Conservation (phyloP, 2,888 invertebrate species). For the Hydrotaea diabolus region DNA sequence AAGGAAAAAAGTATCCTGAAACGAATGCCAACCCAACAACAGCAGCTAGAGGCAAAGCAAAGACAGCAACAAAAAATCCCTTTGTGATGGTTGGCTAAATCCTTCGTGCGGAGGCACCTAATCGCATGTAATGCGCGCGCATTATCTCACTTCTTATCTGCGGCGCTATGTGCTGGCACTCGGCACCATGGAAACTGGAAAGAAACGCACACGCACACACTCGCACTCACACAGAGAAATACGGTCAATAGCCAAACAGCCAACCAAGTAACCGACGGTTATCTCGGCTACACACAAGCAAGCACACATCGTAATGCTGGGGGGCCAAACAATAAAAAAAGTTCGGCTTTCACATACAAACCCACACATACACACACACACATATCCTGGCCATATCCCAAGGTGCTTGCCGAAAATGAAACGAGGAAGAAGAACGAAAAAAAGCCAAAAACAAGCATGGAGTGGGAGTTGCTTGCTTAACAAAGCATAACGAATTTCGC, state of each 20-base stretch:
- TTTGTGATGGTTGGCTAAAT: constrained; percentile 78
- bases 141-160: constrained; percentile 80
- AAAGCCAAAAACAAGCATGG: constrained; percentile 46
- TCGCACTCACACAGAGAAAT: background rate
- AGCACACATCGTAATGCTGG: background rate
- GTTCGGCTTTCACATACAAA: background rate
- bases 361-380: too few species aligned
- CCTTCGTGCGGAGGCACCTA: constrained; percentile 77
- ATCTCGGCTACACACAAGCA: constrained; percentile 27
- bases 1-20: too few species aligned
- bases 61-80: constrained; percentile 58
- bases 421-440: background rate
- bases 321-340: constrained; percentile 1
- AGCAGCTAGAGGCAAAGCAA: background rate
- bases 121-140: constrained; percentile 81
- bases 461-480: constrained; percentile 64
- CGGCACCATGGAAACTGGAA: constrained; percentile 62
- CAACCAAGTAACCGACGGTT: constrained; percentile 65
- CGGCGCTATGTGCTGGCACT: constrained; percentile 8
- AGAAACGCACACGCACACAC: constrained; percentile 53
- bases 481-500: constrained; percentile 54
- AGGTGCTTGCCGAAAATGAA: constrained; percentile 50
- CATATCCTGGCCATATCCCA: constrained; percentile 1
- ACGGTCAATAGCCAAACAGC: constrained; percentile 47
- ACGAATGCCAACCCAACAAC: too few species aligned